phyloP scores from a whole-genome alignment of 1,140 invertebrate species.

The Heliconius hewitsoni region DNA sequence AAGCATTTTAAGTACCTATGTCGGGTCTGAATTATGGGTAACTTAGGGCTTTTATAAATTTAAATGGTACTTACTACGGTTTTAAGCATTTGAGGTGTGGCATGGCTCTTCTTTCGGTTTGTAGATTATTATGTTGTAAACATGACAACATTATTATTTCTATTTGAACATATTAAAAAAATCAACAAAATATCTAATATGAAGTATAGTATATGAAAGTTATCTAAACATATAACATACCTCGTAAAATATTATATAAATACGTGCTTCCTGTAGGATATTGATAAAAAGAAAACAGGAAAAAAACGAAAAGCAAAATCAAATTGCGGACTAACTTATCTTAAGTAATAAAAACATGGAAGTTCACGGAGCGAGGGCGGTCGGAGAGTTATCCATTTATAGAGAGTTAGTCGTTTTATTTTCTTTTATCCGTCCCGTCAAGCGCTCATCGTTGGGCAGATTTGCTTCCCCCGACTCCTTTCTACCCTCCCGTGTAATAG shows the following conservation, averaged over 20 bases:
- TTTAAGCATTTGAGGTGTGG: background rate
- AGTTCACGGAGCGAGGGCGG: slow-evolving; percentile 69
- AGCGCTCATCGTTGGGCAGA: slow-evolving; percentile 66
- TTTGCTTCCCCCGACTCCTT: slow-evolving; percentile 56
- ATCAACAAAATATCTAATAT: background rate
- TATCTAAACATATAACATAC: background rate
- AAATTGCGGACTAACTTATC: slow-evolving; percentile 51
- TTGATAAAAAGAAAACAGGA: slow-evolving; percentile 16
- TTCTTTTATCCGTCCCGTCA: slow-evolving; percentile 70
- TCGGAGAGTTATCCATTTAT: slow-evolving; percentile 76
- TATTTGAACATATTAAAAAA: too few relatives aligned
- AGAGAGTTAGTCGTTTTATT: slow-evolving; percentile 78
- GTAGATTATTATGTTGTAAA: too few relatives aligned
- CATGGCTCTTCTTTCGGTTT: too few relatives aligned
- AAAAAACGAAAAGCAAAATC: slow-evolving; percentile 45
- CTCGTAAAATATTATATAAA: background rate
- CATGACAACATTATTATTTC: too few relatives aligned
- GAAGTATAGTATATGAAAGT: background rate
- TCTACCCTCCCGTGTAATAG: slow-evolving; percentile 76
- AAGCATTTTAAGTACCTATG: background rate
- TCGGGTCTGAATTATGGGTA: background rate
- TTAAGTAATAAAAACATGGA: slow-evolving; percentile 55
- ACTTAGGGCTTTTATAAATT: background rate
- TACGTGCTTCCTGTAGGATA: background rate
- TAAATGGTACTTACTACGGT: background rate